Conservation (phyloP, 2,113 vertebrate genomes). For the Amphiprion percula region DNA sequence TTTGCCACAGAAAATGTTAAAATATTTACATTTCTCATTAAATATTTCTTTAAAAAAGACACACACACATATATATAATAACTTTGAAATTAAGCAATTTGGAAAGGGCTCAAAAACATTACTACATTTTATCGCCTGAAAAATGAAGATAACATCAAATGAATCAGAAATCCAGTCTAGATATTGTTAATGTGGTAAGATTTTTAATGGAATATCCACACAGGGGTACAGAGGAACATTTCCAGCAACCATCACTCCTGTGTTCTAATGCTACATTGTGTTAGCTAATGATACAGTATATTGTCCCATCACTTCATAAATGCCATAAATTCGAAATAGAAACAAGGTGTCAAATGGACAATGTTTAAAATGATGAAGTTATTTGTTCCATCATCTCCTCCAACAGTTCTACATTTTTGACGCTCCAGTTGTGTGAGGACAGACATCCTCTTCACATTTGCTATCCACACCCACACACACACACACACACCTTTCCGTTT, state of each 20-base stretch:
- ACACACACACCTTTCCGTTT: constrained; percentile 66
- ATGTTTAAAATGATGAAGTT: neutral
- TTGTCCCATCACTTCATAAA: constrained; percentile 12
- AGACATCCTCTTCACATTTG: constrained; percentile 53
- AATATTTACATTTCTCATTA: neutral
- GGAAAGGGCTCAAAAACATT: too few species aligned
- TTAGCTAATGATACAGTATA: too few species aligned
- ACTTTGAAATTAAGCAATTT: neutral
- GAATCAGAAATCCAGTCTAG: neutral
- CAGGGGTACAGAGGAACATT: too few species aligned
- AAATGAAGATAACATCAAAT: neutral
- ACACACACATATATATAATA: neutral
- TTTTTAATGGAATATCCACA: too few species aligned
- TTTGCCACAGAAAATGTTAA: neutral
- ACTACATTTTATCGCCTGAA: too few species aligned
- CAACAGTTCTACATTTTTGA: neutral
- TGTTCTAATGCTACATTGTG: too few species aligned
- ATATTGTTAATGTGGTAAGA: too few species aligned
- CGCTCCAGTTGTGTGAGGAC: constrained; percentile 38
- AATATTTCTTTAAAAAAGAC: neutral
- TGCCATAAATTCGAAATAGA: neutral
- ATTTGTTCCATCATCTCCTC: constrained; percentile 33
- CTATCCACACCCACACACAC: constrained; percentile 42
- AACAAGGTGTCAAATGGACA: constrained; percentile 6
- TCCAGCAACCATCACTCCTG: too few species aligned